Evolutionary conservation across 2,888 invertebrate genomes (phyloP), one percentile per base, ranked within the genome.

Genomic region (Gastracanthus pulcherrimus): DNA sequence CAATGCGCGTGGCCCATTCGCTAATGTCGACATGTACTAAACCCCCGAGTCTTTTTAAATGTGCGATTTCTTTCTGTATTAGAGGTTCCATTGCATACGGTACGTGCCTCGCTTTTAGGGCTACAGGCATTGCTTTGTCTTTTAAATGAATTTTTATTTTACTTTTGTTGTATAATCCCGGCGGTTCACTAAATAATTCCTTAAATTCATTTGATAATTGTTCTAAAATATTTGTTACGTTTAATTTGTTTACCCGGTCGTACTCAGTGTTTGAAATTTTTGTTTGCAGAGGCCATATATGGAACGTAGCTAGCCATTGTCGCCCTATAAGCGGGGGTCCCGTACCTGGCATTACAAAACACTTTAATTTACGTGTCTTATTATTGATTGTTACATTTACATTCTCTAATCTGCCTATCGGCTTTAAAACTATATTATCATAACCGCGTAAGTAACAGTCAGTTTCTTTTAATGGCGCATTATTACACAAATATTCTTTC

Each of bases 41-140:
- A 23, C 58, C 67, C 16, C 55, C 70, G 41, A 78, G 55, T 2
- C n/a, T 23, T 16, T 74, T 41, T 13, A 82, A 29, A 55, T 60
- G 7, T 7, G 64, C 60, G 1, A 80, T 36, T 36, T 80, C 74
- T 5, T 36, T 29, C 58, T 81, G 58, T 7, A 74, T n/a, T 34
- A 48, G 34, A 2, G 71, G 70, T 38, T 76, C 69, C 31, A 83
- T 19, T 7, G 76, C 82, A 23, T 80, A 64, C 5, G 82, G 71
- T 19, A 83, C 77, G 55, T 80, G 31, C 16, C 85, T 77, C n/a
- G 84, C 81, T 81, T 84, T 85, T 3, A 72, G 48, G 16, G 75
- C 72, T 3, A 80, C 48, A 0, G 82, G 83, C 26, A 41, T 74
- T 34, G 72, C 16, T 67, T 80, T 74, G 7, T 77, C 74, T 74